Percentiles rank a stretch among this genome's conserved stretches.
These are phyloP conservation scores for Drosophila greeni DNA, from an alignment of 2,888 invertebrate species.

Conservation along the genomic window DNA sequence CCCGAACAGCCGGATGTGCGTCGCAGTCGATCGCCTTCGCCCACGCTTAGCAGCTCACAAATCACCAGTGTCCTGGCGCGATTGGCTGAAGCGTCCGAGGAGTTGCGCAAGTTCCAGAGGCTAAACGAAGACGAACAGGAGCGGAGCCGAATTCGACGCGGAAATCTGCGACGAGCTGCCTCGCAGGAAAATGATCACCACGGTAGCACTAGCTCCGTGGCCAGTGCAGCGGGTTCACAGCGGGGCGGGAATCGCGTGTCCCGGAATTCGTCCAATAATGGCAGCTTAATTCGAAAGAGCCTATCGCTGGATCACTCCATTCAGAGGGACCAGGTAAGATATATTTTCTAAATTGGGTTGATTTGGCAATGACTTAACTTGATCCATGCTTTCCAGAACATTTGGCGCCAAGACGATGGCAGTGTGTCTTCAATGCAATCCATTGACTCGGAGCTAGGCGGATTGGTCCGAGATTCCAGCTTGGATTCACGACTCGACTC, in stretches of 20 bases:
- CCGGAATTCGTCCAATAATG: slow-evolving; percentile 77
- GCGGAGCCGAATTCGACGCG: slow-evolving; percentile 79
- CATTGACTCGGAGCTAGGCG: slow-evolving; percentile 84
- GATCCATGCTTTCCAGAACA: slow-evolving; percentile 79
- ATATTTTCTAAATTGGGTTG: background rate
- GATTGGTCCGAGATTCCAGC: slow-evolving; percentile 86
- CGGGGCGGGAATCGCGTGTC: slow-evolving; percentile 76
- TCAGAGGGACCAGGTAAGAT: slow-evolving; percentile 78
- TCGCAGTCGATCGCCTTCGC: slow-evolving; percentile 76
- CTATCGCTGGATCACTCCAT: slow-evolving; percentile 85
- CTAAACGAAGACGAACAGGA: slow-evolving; percentile 81
- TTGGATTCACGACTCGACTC: slow-evolving; percentile 83
- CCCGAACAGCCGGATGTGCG: slow-evolving; percentile 69
- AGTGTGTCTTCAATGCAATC: slow-evolving; percentile 92
- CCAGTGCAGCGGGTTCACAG: slow-evolving; percentile 71
- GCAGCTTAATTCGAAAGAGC: slow-evolving; percentile 84
- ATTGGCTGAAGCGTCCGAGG: slow-evolving; percentile 86
- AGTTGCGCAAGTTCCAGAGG: slow-evolving; percentile 81
- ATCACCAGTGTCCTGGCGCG: slow-evolving; percentile 80
- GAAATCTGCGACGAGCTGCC: slow-evolving; percentile 80
- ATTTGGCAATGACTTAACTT: background rate
- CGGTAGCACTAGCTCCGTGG: slow-evolving; percentile 77
- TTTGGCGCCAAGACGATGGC: slow-evolving; percentile 91
- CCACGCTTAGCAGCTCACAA: slow-evolving; percentile 72
- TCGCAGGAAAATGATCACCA: slow-evolving; percentile 84